Percentiles rank a stretch among this genome's conserved stretches.
Conservation (phyloP, 1,140 invertebrate genomes). For the Phortica variegata region DNA sequence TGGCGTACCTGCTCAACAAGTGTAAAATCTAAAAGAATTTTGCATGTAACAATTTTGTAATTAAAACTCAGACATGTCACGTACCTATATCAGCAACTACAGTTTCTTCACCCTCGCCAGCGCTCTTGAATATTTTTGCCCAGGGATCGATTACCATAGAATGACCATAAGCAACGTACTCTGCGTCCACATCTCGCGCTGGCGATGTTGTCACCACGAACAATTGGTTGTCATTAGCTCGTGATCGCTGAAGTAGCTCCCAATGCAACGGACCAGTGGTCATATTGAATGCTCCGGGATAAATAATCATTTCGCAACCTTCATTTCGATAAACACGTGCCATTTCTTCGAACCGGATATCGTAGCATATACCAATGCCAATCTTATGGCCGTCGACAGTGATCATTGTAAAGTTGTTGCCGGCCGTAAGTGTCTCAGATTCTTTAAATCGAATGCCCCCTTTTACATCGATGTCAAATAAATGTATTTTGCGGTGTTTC, state of each 20-base stretch:
- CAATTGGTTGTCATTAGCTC: slow-evolving; percentile 85
- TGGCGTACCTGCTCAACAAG: slow-evolving; percentile 73
- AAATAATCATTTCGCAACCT: slow-evolving; percentile 82
- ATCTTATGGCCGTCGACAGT: slow-evolving; percentile 74
- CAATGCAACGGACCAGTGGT: slow-evolving; percentile 92
- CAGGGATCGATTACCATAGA: slow-evolving; percentile 84
- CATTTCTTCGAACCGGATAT: slow-evolving; percentile 89
- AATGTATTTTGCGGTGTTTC: slow-evolving; percentile 81
- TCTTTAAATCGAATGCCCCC: slow-evolving; percentile 92
- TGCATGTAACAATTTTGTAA: neutral
- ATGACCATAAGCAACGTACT: slow-evolving; percentile 89
- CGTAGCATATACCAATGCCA: slow-evolving; percentile 93
- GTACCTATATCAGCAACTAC: slow-evolving; percentile 72
- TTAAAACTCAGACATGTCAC: too few species aligned
- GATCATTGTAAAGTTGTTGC: slow-evolving; percentile 75
- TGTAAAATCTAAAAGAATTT: slow-evolving; percentile 66
- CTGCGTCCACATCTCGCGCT: slow-evolving; percentile 69
- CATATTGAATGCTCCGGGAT: slow-evolving; percentile 95
- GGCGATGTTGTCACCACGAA: slow-evolving; percentile 75
- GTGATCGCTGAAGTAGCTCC: slow-evolving; percentile 76
- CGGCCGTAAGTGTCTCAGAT: slow-evolving; percentile 78
- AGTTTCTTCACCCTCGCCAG: slow-evolving; percentile 71
- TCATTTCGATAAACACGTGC: slow-evolving; percentile 77
- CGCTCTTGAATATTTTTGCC: slow-evolving; percentile 74
- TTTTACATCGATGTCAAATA: slow-evolving; percentile 95